Conservation (phyloP, 2,888 invertebrate species). For the Pollenia angustigena region DNA sequence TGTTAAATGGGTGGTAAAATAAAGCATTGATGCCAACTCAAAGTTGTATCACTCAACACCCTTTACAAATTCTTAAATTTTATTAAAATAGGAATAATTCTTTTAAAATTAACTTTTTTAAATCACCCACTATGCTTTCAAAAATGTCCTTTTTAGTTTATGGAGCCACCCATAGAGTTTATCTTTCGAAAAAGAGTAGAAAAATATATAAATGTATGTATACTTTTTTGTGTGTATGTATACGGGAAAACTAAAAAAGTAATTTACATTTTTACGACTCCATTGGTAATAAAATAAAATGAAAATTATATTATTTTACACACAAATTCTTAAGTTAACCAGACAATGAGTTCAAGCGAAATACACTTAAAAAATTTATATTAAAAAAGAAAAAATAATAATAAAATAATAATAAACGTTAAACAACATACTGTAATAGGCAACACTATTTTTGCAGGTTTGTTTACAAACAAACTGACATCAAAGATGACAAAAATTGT, state of each 20-base stretch:
- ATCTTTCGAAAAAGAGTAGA: background rate
- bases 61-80: background rate
- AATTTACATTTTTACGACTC: conserved; percentile 82
- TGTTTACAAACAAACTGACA: background rate
- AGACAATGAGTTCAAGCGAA: conserved; percentile 20
- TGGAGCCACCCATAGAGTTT: background rate
- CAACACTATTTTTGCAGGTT: conserved; percentile 10
- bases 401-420: too few species aligned
- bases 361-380: conserved; percentile 28
- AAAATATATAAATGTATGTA: background rate
- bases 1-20: too few species aligned
- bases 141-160: background rate
- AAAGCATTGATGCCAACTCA: too few species aligned
- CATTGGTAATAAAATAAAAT: conserved; percentile 77
- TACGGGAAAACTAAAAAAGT: conserved; percentile 80
- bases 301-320: conserved; percentile 38
- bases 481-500: background rate
- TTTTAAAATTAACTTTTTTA: too few species aligned
- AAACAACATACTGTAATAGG: background rate
- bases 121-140: too few species aligned
- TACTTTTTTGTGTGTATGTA: background rate
- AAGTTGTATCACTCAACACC: too few species aligned
- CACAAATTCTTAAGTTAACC: conserved; percentile 44
- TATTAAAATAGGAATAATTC: background rate
- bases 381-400: conserved; percentile 3